Conservation (phyloP, 2,888 invertebrate species). For the Papilio gigon region DNA sequence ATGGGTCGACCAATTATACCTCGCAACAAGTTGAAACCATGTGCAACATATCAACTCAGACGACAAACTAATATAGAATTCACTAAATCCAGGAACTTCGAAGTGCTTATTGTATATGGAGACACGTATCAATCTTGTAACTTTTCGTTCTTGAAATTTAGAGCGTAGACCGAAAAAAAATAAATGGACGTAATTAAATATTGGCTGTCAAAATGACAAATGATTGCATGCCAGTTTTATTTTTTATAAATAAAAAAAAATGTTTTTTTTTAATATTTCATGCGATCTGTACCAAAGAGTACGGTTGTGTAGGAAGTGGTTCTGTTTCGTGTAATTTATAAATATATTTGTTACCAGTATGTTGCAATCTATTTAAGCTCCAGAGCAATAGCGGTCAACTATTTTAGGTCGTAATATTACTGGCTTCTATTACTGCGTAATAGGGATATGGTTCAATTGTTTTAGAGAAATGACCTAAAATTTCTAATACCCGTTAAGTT, state of each 20-base stretch:
- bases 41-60: conserved; percentile 46
- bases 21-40: conserved; percentile 42
- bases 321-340: conserved; percentile 17
- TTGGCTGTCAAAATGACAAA: too few relatives aligned
- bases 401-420: background rate
- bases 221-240: too few relatives aligned
- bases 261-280: background rate
- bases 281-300: background rate
- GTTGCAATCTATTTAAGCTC: conserved; percentile 7
- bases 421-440: background rate
- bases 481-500: background rate
- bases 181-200: background rate
- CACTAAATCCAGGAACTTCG: conserved; percentile 34
- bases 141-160: background rate
- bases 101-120: background rate
- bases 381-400: background rate
- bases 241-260: too few relatives aligned
- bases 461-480: background rate
- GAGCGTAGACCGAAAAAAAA: background rate
- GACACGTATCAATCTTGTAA: background rate
- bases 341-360: conserved; percentile 10
- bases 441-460: background rate
- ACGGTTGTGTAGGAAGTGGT: conserved; percentile 11
- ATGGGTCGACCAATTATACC: conserved; percentile 38
- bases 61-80: conserved; percentile 43